Evolutionary conservation across 2,797 vertebrate genomes (phyloP).

Genomic region (Lithobates sylvaticus): DNA sequence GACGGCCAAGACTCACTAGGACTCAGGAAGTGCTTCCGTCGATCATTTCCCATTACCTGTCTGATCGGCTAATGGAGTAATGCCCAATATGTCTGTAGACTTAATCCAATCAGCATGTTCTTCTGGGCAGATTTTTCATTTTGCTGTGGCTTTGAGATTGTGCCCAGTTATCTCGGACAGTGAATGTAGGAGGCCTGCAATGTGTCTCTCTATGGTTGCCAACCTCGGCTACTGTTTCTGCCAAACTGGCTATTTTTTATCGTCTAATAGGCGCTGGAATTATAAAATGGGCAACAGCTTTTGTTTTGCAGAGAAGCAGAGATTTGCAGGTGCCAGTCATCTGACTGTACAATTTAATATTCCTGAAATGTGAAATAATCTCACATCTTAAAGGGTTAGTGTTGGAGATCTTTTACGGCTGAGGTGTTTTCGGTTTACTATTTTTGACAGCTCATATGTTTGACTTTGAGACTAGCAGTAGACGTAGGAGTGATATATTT

Average conservation of each 20-base stretch:
- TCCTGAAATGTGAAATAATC: background rate
- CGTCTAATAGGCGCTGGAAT: background rate
- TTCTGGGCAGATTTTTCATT: background rate
- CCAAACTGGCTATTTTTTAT: too few species aligned
- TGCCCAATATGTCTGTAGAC: conserved; percentile 5
- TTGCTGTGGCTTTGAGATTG: background rate
- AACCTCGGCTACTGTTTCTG: background rate
- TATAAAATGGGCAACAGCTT: conserved; percentile 1
- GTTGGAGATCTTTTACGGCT: background rate
- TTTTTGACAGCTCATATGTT: background rate
- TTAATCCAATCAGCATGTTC: conserved; percentile 19
- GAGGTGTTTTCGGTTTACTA: background rate
- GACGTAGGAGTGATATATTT: background rate
- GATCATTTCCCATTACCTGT: conserved; percentile 50
- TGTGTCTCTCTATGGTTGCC: background rate
- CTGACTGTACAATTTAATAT: background rate
- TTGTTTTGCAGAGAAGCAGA: background rate
- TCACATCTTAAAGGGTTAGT: background rate
- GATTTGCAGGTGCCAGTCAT: background rate
- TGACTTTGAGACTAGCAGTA: background rate
- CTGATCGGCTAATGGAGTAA: conserved; percentile 24
- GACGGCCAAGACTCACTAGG: background rate
- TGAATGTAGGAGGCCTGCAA: conserved; percentile 15
- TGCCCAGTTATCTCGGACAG: background rate
- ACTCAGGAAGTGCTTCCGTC: conserved; percentile 19